Base-by-base conservation (phyloP, 2,113 vertebrate species). In the Psittacus erithacus region DNA sequence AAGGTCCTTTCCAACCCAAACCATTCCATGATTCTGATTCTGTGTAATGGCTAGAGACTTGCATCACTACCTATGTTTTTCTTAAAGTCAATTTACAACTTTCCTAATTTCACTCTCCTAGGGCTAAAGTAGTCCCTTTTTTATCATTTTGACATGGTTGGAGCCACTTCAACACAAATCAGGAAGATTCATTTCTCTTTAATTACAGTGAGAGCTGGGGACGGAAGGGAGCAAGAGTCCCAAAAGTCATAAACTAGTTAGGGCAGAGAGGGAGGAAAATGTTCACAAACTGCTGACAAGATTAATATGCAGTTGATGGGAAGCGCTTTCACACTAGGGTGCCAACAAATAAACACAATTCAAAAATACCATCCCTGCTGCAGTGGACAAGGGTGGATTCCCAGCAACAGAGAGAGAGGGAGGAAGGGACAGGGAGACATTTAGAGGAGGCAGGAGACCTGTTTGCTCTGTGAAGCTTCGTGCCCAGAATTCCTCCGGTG, bases 321-420 rank as follows among this genome's bases (percentile, higher is more conserved):
- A 98, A 98, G 97, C 4, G 88, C 97, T 99, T 99, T 99, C 98
- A 98, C 97, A 97, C 98, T 98, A 98, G 98, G 98, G 98, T 97
- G 99, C 98, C 98, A 99, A 99, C 98, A 98, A 99, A 99, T 99
- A 99, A 99, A 99, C 99, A 98, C 98, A 99, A 98, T 98, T 98
- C 98, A 98, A 97, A 98, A 97, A 99, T 98, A 98, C 98, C 97
- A 4, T 94, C 92, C 85, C 90, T 2, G 82, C 90, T 90, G 87
- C 85, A 92, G 93, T 85, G 90, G 95, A 80, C 92, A 62, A 95
- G 96, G 71, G 41, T 92, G 84, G 86, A 93, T 96, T 97, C 94
- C 85, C 77, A 95, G 95, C 38, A 78, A 92, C 85, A 95, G 95
- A 79, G 85, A 90, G 55, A 9, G 65, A 67, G 50, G 41, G 76